Conservation (phyloP, 2,113 vertebrate genomes). For the Rostratula benghalensis region DNA sequence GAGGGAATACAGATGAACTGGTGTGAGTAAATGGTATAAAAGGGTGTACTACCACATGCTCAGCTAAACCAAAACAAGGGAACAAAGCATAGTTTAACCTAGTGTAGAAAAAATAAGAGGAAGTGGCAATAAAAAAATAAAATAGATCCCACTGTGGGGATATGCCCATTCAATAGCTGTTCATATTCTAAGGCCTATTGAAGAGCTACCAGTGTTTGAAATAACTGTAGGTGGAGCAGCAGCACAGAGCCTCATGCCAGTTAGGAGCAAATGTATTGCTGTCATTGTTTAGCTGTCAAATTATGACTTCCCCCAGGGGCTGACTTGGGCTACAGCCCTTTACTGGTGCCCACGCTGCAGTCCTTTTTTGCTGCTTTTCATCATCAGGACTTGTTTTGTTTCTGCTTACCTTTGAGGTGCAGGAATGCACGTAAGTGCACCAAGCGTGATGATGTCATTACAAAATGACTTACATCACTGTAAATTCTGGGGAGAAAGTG, state of each 20-base stretch:
- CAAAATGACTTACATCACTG: not conserved
- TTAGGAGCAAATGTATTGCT: not conserved
- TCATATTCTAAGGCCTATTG: not conserved
- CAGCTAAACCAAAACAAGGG: not conserved
- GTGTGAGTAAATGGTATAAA: not conserved
- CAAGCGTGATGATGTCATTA: not conserved
- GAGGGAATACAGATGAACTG: not conserved
- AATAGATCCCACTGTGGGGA: not conserved
- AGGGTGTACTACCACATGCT: not conserved
- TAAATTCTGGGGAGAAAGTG: not conserved
- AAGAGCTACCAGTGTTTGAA: not conserved
- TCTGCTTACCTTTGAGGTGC: not conserved
- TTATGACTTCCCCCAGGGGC: not conserved
- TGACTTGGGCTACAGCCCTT: not conserved
- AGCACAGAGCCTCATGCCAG: fast-evolving
- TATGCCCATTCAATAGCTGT: not conserved
- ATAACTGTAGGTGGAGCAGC: not conserved
- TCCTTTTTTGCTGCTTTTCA: not conserved
- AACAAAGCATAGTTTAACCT: not conserved
- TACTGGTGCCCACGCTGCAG: fast-evolving
- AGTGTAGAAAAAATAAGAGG: not conserved
- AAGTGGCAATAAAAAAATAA: not conserved
- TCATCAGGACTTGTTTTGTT: fast-evolving
- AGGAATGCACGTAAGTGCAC: fast-evolving
- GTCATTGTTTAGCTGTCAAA: not conserved